Conservation (phyloP, 1,140 invertebrate species). For the Heliconius hermathena region DNA sequence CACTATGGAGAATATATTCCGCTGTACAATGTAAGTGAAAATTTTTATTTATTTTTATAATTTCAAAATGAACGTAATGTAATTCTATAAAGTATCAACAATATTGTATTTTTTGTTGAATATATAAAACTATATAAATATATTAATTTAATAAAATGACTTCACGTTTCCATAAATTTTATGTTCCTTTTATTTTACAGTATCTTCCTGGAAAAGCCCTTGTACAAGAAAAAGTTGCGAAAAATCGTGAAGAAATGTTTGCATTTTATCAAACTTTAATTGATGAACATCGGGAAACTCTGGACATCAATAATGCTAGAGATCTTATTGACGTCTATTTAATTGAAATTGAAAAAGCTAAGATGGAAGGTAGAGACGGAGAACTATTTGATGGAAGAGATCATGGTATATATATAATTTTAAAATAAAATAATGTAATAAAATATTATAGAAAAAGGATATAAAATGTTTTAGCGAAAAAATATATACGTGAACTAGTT, state of each 20-base stretch:
- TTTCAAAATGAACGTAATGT: neutral
- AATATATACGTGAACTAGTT: slow-evolving; percentile 20
- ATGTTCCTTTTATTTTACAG: slow-evolving; percentile 22
- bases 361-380: slow-evolving; percentile 86
- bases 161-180: neutral
- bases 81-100: neutral
- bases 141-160: neutral
- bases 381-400: slow-evolving; percentile 90
- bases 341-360: slow-evolving; percentile 91
- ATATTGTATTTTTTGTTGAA: neutral
- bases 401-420: slow-evolving; percentile 82
- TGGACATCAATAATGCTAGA: slow-evolving; percentile 89
- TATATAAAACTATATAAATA: neutral
- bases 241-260: slow-evolving; percentile 92
- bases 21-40: slow-evolving; percentile 77
- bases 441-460: neutral
- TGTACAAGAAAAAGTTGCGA: slow-evolving; percentile 88
- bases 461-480: neutral
- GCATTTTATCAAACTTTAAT: slow-evolving; percentile 92
- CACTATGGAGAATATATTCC: slow-evolving; percentile 85
- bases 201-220: slow-evolving; percentile 89
- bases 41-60: slow-evolving; percentile 16
- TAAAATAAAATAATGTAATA: neutral
- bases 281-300: slow-evolving; percentile 88
- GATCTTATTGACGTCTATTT: slow-evolving; percentile 94